phyloP scores from a whole-genome alignment of 1,140 invertebrate genomes.

The Yoshiicerus persimilis region DNA sequence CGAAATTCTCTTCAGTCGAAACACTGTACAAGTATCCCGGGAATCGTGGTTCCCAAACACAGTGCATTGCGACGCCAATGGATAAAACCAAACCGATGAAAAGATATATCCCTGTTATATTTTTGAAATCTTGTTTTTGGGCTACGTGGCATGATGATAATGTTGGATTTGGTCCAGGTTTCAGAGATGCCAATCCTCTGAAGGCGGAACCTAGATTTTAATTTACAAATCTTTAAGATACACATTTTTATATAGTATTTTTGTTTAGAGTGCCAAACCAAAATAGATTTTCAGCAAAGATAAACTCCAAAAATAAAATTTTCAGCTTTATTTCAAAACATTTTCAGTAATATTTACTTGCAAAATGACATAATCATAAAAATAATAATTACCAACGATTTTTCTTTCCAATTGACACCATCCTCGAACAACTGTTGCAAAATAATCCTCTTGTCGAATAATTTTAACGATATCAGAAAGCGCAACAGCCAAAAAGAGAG shows the following conservation, averaged over 20 bases:
- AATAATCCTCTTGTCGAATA: neutral
- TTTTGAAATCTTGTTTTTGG: neutral
- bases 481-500: neutral
- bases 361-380: too few species aligned
- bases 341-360: too few species aligned
- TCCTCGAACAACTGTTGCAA: neutral
- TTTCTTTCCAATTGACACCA: neutral
- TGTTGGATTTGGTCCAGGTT: neutral
- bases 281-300: too few species aligned
- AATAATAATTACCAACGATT: neutral
- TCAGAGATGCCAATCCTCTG: neutral
- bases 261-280: too few species aligned
- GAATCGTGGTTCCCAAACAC: neutral
- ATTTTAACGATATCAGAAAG: neutral
- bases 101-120: neutral
- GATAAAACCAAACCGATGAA: neutral
- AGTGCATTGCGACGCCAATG: neutral
- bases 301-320: too few species aligned
- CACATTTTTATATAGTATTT: too few species aligned
- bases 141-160: neutral
- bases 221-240: too few species aligned
- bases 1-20: neutral
- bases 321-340: too few species aligned
- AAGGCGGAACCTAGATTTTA: constrained; percentile 12
- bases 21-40: neutral